Evolutionary conservation across 2,113 vertebrate species (phyloP).

Genomic region (Irena cyanogastra): DNA sequence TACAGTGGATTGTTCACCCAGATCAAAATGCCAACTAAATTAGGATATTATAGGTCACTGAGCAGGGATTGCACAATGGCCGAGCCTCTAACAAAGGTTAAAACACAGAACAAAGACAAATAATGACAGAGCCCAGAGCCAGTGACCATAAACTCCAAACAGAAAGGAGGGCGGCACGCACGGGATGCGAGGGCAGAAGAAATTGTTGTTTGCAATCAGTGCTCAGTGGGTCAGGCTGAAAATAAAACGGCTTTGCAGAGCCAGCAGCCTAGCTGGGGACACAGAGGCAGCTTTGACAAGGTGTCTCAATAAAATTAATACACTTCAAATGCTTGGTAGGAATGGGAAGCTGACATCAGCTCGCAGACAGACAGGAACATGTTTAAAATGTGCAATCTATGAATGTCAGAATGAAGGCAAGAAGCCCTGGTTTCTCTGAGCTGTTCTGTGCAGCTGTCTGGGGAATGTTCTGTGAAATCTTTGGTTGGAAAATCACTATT

Average conservation of each 20-base stretch:
- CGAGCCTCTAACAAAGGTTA: conserved; percentile 58
- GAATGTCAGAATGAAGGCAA: background rate
- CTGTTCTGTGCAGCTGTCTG: background rate
- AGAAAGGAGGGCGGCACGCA: background rate
- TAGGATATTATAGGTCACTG: conserved; percentile 39
- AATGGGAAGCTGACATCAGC: background rate
- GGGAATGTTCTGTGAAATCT: background rate
- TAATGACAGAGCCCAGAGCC: conserved; percentile 36
- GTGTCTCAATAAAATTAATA: background rate
- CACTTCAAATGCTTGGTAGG: background rate
- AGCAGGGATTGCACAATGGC: conserved; percentile 41
- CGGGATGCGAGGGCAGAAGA: conserved; percentile 32
- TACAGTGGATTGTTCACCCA: background rate
- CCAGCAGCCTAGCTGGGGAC: background rate
- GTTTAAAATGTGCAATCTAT: background rate
- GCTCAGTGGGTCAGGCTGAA: conserved; percentile 34
- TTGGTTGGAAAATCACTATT: background rate
- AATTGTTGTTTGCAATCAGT: conserved; percentile 40
- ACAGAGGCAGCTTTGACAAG: background rate
- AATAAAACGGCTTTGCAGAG: conserved; percentile 1
- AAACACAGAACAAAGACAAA: conserved; percentile 53
- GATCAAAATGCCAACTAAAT: conserved; percentile 50
- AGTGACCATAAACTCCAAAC: conserved; percentile 54
- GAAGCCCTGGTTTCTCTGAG: background rate
- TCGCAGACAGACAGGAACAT: background rate